phyloP scores from a whole-genome alignment of 2,888 invertebrate species.

The Gibbula magus region DNA sequence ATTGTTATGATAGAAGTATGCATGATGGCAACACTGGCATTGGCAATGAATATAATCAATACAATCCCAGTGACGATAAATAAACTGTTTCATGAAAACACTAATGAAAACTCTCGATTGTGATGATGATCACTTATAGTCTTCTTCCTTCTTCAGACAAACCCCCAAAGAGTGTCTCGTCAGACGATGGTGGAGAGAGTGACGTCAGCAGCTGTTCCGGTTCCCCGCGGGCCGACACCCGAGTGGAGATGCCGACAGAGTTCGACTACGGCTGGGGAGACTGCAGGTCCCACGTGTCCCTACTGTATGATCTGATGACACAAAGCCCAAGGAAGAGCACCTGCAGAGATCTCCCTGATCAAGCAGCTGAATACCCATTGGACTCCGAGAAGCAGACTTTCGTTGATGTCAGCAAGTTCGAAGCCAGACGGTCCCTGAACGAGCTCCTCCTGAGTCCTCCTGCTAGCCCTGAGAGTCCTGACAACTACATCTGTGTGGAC shows the following conservation, averaged over 20 bases:
- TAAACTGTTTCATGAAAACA: background rate
- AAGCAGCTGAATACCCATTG: conserved; percentile 27
- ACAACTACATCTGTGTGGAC: conserved; percentile 74
- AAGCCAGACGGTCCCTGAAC: conserved; percentile 35
- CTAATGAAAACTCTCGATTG: background rate
- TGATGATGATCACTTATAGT: no score
- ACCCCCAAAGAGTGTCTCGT: conserved; percentile 22
- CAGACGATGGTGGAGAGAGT: conserved; percentile 48
- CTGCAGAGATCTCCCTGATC: conserved; percentile 35
- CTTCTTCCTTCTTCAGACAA: conserved; percentile 16
- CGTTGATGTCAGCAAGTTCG: conserved; percentile 30
- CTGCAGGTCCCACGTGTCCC: conserved; percentile 55
- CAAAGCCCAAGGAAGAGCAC: conserved; percentile 45
- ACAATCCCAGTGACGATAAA: background rate
- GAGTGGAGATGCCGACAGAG: conserved; percentile 43
- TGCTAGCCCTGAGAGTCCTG: conserved; percentile 36
- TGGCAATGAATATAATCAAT: background rate
- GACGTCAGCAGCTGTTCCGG: conserved; percentile 46
- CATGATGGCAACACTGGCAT: no score
- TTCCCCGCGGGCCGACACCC: conserved; percentile 37
- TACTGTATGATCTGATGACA: conserved; percentile 59
- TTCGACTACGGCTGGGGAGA: conserved; percentile 55
- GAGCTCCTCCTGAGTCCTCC: conserved; percentile 30
- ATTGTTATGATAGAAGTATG: no score
- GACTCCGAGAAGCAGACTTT: conserved; percentile 18